Conservation (phyloP, 2,113 vertebrate species). For the Ahaetulla prasina region DNA sequence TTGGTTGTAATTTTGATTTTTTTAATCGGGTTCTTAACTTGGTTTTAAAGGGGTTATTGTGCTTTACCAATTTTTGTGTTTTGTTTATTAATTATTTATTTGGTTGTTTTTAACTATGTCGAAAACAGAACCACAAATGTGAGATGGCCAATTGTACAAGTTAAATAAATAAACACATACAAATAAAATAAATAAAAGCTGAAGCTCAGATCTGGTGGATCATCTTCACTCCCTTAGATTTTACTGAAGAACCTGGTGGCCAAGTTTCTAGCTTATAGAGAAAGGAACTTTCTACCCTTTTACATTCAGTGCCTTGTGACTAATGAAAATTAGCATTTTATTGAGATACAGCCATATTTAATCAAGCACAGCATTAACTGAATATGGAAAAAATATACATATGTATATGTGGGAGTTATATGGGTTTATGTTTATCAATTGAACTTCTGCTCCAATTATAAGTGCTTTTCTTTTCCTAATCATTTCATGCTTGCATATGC, state of each 20-base stretch:
- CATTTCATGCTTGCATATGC: not conserved
- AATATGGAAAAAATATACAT: not conserved
- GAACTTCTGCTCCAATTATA: not conserved
- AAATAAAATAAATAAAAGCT: not conserved
- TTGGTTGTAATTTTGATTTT: not conserved
- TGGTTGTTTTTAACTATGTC: not conserved
- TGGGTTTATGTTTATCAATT: not conserved
- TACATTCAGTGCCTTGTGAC: constrained; percentile 22
- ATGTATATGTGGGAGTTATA: not conserved
- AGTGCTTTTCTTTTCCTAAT: not conserved
- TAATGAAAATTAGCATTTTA: not conserved
- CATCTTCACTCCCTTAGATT: constrained; percentile 13
- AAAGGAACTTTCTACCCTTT: not conserved
- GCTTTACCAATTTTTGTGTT: not conserved
- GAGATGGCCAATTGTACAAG: not conserved
- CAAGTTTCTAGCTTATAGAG: constrained; percentile 26
- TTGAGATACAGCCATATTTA: not conserved
- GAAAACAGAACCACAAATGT: not conserved
- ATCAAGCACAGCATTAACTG: not conserved
- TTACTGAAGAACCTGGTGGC: not conserved
- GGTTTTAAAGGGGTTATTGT: not conserved
- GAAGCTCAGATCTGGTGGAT: not conserved
- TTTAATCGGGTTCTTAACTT: not conserved
- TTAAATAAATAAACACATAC: not conserved
- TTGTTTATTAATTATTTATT: not conserved